Evolutionary conservation across 2,797 vertebrate genomes (phyloP).

Genomic region (Scomberomorus guttatus): DNA sequence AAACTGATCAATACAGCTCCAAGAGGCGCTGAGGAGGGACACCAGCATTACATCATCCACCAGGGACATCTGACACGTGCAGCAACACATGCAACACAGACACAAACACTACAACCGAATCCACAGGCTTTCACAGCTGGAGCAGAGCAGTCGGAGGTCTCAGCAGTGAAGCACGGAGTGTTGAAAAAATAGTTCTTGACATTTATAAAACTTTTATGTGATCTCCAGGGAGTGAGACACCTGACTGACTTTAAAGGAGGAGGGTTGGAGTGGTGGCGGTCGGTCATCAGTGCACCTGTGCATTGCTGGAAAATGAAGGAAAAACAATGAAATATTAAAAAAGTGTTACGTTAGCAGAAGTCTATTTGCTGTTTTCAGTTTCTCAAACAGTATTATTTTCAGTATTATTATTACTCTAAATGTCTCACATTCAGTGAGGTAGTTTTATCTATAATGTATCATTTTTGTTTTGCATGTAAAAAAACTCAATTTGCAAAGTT

Average conservation of each 20-base stretch:
- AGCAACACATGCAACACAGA: background rate
- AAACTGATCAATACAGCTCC: constrained; percentile 37
- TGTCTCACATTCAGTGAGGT: too few relatives aligned
- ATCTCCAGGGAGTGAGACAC: background rate
- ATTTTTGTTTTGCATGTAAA: too few relatives aligned
- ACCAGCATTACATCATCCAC: constrained; percentile 41
- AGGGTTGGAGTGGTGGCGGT: background rate
- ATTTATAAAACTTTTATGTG: background rate
- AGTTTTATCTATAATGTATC: too few relatives aligned
- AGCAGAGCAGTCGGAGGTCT: background rate
- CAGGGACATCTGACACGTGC: constrained; percentile 10
- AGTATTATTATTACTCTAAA: too few relatives aligned
- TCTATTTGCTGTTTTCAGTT: too few relatives aligned
- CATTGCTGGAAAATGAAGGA: too few relatives aligned
- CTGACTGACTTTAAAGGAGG: background rate
- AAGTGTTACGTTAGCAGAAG: too few relatives aligned
- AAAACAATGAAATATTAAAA: too few relatives aligned
- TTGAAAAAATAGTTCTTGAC: too few relatives aligned
- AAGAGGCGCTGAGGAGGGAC: background rate
- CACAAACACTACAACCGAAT: background rate
- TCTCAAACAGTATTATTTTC: too few relatives aligned
- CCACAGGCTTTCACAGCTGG: background rate
- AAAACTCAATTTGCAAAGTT: too few relatives aligned
- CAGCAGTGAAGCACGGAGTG: background rate
- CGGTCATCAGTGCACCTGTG: background rate